phyloP scores from a whole-genome alignment of 1,140 invertebrate genomes.

The Copidosoma floridanum region DNA sequence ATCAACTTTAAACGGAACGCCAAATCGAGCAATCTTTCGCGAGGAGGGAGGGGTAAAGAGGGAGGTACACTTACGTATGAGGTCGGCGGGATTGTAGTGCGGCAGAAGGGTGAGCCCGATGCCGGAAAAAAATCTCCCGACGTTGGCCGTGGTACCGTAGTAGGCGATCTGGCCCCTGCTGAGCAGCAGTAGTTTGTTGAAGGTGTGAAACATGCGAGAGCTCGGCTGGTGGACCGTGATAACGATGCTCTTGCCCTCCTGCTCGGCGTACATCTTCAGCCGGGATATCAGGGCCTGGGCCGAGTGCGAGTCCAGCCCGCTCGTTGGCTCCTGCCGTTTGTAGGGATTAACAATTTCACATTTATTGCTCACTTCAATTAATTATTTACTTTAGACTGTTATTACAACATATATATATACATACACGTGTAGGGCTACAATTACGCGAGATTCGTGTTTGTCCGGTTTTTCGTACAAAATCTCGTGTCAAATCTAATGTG shows the following conservation, averaged over 20 bases:
- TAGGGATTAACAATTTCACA: too few species aligned
- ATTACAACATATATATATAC: too few species aligned
- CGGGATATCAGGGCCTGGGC: constrained; percentile 74
- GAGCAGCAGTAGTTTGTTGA: constrained; percentile 77
- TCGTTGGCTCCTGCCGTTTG: constrained; percentile 76
- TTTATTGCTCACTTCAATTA: too few species aligned
- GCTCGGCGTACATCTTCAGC: constrained; percentile 73
- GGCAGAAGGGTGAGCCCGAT: constrained; percentile 73
- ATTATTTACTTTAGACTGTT: too few species aligned
- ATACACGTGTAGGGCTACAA: too few species aligned
- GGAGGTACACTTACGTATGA: constrained; percentile 73
- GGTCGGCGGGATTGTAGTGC: constrained; percentile 86
- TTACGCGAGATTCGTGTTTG: too few species aligned
- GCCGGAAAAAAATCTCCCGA: constrained; percentile 73
- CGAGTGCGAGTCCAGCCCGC: constrained; percentile 81
- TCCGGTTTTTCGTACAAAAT: too few species aligned
- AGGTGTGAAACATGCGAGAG: constrained; percentile 86
- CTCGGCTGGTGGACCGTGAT: constrained; percentile 85
- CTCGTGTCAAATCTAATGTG: too few species aligned
- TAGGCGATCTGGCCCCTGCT: constrained; percentile 78
- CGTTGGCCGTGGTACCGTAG: constrained; percentile 73
- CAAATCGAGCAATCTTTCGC: too few species aligned
- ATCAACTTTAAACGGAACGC: too few species aligned
- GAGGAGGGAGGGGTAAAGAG: too few species aligned
- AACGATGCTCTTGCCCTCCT: constrained; percentile 79